Percentiles rank a stretch among this genome's conserved stretches.
Evolutionary conservation across 2,888 invertebrate species (phyloP).

Genomic region (Aporophyla nigra): DNA sequence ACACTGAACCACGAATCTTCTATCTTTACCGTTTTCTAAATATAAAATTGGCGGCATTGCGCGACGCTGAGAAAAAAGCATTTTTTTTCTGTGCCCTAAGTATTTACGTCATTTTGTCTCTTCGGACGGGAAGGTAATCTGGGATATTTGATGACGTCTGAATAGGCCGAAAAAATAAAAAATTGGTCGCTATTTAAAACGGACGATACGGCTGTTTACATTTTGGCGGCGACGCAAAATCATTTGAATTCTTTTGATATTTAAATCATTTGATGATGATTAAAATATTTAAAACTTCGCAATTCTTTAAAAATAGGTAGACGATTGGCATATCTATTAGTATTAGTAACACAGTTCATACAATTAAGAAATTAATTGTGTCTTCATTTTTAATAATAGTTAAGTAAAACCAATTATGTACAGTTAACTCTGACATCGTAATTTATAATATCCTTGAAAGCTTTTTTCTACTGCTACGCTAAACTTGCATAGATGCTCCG

Average conservation of each 20-base stretch:
- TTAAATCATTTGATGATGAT: background rate
- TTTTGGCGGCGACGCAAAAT: conserved; percentile 14
- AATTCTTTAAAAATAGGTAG: background rate
- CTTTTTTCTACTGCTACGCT: conserved; percentile 12
- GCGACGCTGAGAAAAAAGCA: conserved; percentile 40
- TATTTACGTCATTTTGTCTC: conserved; percentile 48
- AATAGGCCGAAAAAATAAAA: conserved; percentile 21
- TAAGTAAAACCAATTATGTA: conserved; percentile 30
- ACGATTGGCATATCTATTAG: background rate
- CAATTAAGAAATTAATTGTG: conserved; percentile 7
- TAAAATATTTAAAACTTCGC: background rate
- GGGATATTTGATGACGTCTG: conserved; percentile 27
- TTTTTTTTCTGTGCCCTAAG: conserved; percentile 46
- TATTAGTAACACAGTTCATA: background rate
- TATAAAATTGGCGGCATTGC: conserved; percentile 62
- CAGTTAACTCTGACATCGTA: conserved; percentile 30
- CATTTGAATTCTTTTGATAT: conserved; percentile 3
- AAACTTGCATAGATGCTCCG: conserved; percentile 24
- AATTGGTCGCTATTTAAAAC: conserved; percentile 8
- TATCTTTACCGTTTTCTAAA: conserved; percentile 71
- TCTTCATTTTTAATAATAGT: conserved; percentile 17
- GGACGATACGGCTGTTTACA: conserved; percentile 9
- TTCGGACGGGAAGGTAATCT: conserved; percentile 16
- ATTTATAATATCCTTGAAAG: conserved; percentile 34
- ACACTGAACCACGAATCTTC: conserved; percentile 76